phyloP scores from a whole-genome alignment of 2,888 invertebrate species.

The Germaria angustata region DNA sequence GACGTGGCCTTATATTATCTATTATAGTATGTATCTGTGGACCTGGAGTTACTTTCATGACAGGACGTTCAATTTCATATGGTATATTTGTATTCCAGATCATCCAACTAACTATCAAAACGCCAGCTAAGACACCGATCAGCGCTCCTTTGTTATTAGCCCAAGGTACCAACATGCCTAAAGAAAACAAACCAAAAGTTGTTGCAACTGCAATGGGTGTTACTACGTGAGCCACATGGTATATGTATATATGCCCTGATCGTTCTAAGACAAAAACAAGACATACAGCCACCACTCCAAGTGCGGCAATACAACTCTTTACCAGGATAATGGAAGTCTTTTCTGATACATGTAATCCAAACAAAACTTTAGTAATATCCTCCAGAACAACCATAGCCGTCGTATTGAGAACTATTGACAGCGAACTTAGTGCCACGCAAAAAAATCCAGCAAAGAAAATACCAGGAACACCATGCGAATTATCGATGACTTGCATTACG shows the following conservation, averaged over 20 bases:
- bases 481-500: slow-evolving; percentile 88
- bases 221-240: slow-evolving; percentile 86
- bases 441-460: slow-evolving; percentile 93
- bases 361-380: slow-evolving; percentile 88
- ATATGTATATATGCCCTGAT: slow-evolving; percentile 89
- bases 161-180: slow-evolving; percentile 92
- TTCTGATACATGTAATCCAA: slow-evolving; percentile 83
- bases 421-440: slow-evolving; percentile 92
- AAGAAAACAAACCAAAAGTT: slow-evolving; percentile 89
- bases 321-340: slow-evolving; percentile 84
- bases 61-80: too few relatives aligned
- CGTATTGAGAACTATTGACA: slow-evolving; percentile 93
- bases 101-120: slow-evolving; percentile 83
- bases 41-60: too few relatives aligned
- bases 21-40: too few relatives aligned
- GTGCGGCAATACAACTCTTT: slow-evolving; percentile 83
- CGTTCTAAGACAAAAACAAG: slow-evolving; percentile 86
- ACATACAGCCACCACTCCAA: slow-evolving; percentile 84
- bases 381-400: slow-evolving; percentile 91
- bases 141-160: slow-evolving; percentile 85
- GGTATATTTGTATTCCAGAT: too few relatives aligned
- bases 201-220: slow-evolving; percentile 92
- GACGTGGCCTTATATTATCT: too few relatives aligned
- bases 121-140: slow-evolving; percentile 84
- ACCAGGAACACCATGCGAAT: slow-evolving; percentile 89